Evolutionary conservation across 2,113 vertebrate species (phyloP).

Genomic region (Pangasianodon gigas): DNA sequence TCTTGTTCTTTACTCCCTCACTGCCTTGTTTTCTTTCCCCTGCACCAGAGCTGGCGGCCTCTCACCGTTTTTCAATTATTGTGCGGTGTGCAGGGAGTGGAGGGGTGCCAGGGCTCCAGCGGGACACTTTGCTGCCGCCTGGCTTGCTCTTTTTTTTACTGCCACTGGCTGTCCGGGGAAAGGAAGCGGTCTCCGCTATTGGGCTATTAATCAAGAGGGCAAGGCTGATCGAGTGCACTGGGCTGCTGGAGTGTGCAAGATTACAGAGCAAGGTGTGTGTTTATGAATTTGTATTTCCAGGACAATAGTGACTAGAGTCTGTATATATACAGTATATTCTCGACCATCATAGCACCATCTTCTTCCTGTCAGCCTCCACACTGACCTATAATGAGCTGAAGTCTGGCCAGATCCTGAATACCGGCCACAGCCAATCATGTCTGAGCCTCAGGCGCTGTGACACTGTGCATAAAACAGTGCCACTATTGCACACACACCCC

Average conservation of each 20-base stretch:
- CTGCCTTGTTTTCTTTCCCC: conserved; percentile 37
- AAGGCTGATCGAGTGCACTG: neutral
- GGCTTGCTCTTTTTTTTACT: conserved; percentile 62
- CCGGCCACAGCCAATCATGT: conserved; percentile 35
- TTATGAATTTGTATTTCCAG: neutral
- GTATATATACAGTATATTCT: neutral
- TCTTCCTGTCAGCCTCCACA: conserved; percentile 5
- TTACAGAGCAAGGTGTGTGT: neutral
- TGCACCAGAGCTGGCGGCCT: conserved; percentile 56
- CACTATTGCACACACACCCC: conserved; percentile 45
- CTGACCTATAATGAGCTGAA: conserved; percentile 45
- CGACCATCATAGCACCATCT: neutral
- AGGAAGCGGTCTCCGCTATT: neutral
- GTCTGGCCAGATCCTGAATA: conserved; percentile 26
- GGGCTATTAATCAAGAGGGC: neutral
- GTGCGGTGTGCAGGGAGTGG: conserved; percentile 43
- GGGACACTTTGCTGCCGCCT: conserved; percentile 54
- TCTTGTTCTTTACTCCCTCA: neutral
- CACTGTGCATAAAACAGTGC: conserved; percentile 61
- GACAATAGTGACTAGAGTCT: neutral
- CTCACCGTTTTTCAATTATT: conserved; percentile 65
- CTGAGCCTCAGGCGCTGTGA: conserved; percentile 64
- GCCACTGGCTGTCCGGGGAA: conserved; percentile 46
- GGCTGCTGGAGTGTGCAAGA: neutral
- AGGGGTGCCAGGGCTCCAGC: conserved; percentile 49